Conservation (phyloP, 2,113 vertebrate genomes). For the Corythoichthys intestinalis region DNA sequence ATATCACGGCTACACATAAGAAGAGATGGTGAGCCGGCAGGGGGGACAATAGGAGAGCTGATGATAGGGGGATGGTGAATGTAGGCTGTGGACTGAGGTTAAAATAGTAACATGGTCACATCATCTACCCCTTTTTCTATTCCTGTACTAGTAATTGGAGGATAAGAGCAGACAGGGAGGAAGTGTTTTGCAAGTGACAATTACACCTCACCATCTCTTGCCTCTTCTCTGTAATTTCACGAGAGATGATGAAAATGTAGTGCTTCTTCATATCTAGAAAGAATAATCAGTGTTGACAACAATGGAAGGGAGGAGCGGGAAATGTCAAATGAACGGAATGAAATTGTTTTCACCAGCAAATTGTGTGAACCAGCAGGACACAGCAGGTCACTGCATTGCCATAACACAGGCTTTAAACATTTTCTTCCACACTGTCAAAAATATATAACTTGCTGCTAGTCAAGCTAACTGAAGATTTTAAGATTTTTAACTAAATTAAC, state of each 20-base stretch:
- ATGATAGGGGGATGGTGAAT: not conserved
- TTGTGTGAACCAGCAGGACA: not conserved
- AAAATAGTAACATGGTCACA: conserved; percentile 26
- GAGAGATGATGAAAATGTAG: not conserved
- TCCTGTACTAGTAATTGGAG: conserved; percentile 27
- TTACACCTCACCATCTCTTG: not conserved
- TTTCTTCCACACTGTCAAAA: too few relatives aligned
- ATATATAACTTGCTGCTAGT: not conserved
- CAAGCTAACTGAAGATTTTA: too few relatives aligned
- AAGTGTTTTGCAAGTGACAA: conserved; percentile 12
- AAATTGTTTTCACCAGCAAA: not conserved
- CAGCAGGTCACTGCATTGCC: not conserved
- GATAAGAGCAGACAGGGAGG: not conserved
- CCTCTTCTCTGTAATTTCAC: not conserved
- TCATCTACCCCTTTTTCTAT: not conserved
- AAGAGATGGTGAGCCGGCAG: conserved; percentile 7
- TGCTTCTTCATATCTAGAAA: not conserved
- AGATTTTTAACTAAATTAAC: too few relatives aligned
- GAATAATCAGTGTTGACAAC: not conserved
- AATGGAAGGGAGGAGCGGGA: not conserved
- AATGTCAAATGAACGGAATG: not conserved
- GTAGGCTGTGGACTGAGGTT: conserved; percentile 5
- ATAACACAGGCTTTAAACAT: too few relatives aligned
- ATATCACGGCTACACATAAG: conserved; percentile 29
- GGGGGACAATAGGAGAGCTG: conserved; percentile 19